A percentile compares a stretch with the other conserved stretches of the same genome.
phyloP scores from a whole-genome alignment of 2,797 vertebrate genomes.

The Xenentodon cancila region DNA sequence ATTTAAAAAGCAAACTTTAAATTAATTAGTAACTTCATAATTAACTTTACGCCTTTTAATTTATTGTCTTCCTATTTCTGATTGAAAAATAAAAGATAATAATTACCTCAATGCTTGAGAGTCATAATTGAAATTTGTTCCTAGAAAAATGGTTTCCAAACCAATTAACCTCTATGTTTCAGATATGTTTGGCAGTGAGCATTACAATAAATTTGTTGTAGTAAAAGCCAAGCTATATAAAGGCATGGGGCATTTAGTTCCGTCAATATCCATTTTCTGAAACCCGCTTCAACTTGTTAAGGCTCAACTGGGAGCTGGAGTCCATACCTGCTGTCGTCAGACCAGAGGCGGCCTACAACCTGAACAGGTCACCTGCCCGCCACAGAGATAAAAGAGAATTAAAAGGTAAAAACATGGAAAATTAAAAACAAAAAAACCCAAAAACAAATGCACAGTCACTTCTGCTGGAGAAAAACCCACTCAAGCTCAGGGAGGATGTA shows the following conservation, averaged over 20 bases:
- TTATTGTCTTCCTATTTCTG: conserved; percentile 36
- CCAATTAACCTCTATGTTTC: conserved; percentile 39
- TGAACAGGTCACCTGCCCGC: no score
- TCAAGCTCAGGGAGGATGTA: no score
- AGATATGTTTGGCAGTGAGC: conserved; percentile 24
- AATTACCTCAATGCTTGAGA: conserved; percentile 24
- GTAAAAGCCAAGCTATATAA: conserved; percentile 3
- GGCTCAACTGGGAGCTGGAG: no score
- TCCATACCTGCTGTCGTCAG: no score
- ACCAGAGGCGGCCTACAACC: no score
- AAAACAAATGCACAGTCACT: no score
- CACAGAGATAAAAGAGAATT: no score
- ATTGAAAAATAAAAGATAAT: conserved; percentile 36
- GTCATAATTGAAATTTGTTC: conserved; percentile 7
- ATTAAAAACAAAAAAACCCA: no score
- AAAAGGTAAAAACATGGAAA: no score
- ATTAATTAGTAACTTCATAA: conserved; percentile 35
- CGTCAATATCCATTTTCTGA: no score
- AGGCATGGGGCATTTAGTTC: background rate
- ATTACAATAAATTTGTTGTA: conserved; percentile 9
- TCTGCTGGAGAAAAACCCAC: no score
- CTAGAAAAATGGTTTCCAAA: conserved; percentile 25
- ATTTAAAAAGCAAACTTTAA: conserved; percentile 43
- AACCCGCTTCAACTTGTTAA: no score
- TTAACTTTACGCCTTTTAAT: conserved; percentile 49